Evolutionary conservation across 2,888 invertebrate genomes (phyloP), one percentile per base, ranked within the genome.

Genomic region (Limenitis camilla): DNA sequence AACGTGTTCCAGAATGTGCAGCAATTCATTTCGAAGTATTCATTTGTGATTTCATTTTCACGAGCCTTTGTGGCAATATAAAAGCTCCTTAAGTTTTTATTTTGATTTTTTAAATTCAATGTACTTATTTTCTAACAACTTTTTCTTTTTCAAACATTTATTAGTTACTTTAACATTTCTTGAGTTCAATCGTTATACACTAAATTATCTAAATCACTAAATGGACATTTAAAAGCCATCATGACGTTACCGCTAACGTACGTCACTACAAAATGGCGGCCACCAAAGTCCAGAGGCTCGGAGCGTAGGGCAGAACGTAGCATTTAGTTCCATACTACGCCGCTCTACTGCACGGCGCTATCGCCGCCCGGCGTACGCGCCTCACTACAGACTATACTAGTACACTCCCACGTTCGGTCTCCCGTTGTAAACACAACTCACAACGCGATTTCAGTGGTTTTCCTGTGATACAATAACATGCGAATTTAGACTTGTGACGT

Each of bases 361-460:
- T 64, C 64, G 67, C 73, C 71, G 69, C 66, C 56, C 62, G 52
- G 61, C 67, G 69, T 64, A 67, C 63, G 70, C 77, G 74, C 69
- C 61, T 63, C 67, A 64, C 65, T 71, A 54, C 42, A 2, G 39
- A 40, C 53, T 53, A 31, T 49, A 48, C 47, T 45, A 53, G 44
- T 53, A 78, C 84, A 85, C 85, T 83, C 86, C 82, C 81, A 83
- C 85, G 81, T 81, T 73, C 74, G 77, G 66, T 63, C 71, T 76
- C 78, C 71, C 67, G 72, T 78, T 76, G 85, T 83, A 85, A 84
- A 86, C 85, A 86, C 81, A 68, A 61, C 63, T 60, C 62, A 78
- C 74, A 19, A 71, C 66, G 62, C 65, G 66, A 66, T 71, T 72
- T 68, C 62, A 66, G 32, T 40, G 38, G 59, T 68, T 74, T 73